Conservation (phyloP, 2,113 vertebrate genomes). For the Gallinago media region DNA sequence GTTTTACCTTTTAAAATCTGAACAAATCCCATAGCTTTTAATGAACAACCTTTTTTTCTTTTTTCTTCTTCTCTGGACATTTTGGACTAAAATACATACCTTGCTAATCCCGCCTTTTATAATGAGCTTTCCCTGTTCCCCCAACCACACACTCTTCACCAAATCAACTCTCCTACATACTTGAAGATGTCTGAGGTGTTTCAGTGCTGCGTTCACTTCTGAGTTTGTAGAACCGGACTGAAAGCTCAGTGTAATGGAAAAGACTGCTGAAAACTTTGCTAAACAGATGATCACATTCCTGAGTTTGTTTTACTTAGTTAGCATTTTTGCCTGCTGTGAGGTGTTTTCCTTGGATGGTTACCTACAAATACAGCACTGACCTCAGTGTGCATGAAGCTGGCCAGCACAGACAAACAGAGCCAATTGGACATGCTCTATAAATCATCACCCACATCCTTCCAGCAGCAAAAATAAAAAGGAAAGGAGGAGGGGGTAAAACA, state of each 20-base stretch:
- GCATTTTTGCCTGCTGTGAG: conserved; percentile 70
- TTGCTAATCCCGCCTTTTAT: not conserved
- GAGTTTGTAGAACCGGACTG: not conserved
- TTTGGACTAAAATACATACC: not conserved
- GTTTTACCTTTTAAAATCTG: not conserved
- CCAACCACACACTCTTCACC: not conserved
- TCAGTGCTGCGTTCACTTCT: not conserved
- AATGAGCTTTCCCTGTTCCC: not conserved
- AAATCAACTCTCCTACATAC: not conserved
- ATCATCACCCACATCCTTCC: conserved; percentile 80
- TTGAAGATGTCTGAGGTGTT: not conserved
- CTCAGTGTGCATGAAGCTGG: conserved; percentile 58
- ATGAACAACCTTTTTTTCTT: not conserved
- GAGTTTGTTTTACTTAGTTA: conserved; percentile 74
- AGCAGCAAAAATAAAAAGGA: conserved; percentile 73
- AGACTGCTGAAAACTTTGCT: conserved; percentile 63
- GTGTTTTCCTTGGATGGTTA: conserved; percentile 79
- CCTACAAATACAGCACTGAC: conserved; percentile 71
- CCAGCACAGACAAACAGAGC: conserved; percentile 73
- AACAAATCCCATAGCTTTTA: not conserved
- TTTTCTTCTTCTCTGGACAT: not conserved
- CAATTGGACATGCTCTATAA: conserved; percentile 79
- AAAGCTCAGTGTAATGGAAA: conserved; percentile 20
- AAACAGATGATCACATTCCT: conserved; percentile 71
- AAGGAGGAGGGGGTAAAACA: conserved; percentile 48